Evolutionary conservation across 1,140 invertebrate species (phyloP), one percentile per base, ranked within the genome.

Genomic region (Drosophila repleta): DNA sequence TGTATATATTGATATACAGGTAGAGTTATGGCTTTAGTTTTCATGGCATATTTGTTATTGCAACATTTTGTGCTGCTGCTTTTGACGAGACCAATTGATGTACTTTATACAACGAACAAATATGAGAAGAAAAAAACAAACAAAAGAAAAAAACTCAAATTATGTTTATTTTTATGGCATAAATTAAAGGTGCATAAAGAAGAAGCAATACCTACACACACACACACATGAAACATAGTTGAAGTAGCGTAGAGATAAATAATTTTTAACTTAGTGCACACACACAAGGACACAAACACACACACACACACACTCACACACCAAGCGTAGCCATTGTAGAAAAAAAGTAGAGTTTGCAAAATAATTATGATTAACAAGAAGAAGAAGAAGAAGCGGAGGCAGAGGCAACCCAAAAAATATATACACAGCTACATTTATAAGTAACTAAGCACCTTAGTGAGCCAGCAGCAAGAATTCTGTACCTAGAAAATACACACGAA

Each of bases 31-130:
- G 2, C 11, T 35, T 85, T n/a, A n/a, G 81, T 83, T 84, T 85
- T 29, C 29, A 8, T 85, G 80, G 77, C 76, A 77, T 77, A 85
- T 85, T 85, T 88, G 82, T 87, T 87, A 87, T 82, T 75, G 82
- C 82, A 87, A 87, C 82, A 26, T 87, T 85, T 85, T 85, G 82
- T 87, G 82, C 81, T 87, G 82, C 82, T 87, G 81, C 83, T 87
- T 72, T 72, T 87, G 83, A 87, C 83, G 82, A 85, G 81, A 87
- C 82, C 82, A 87, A 87, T 87, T 87, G 82, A 87, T 87, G 82
- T 87, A 87, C 79, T 87, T 87, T 87, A 87, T 87, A 87, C 82
- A 87, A 87, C 78, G 78, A 85, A 83, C 56, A 68, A 80, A 79
- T 57, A 64, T 51, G 43, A 56, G 6, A 5, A 6, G 8, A 29